Conservation (phyloP, 2,113 vertebrate genomes). For the Melanerpes formicivorus region DNA sequence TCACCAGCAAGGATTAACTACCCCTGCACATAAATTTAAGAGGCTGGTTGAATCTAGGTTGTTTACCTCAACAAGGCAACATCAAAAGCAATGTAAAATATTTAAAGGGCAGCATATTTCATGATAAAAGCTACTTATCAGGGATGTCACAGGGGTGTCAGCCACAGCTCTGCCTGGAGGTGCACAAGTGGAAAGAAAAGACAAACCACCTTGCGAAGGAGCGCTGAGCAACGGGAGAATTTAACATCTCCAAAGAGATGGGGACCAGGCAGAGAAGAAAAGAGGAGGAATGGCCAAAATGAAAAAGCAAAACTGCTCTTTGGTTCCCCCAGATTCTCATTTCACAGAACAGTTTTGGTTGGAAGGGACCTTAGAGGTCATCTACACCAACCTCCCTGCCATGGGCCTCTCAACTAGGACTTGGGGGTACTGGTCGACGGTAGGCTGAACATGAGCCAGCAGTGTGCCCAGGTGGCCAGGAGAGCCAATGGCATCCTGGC, state of each 20-base stretch:
- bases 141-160: neutral
- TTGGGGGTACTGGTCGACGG: too few relatives aligned
- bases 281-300: neutral
- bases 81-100: constrained; percentile 45
- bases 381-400: too few relatives aligned
- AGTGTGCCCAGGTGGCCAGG: too few relatives aligned
- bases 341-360: too few relatives aligned
- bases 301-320: neutral
- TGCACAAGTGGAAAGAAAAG: neutral
- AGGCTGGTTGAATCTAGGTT: constrained; percentile 29
- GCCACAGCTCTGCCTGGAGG: neutral
- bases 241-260: neutral
- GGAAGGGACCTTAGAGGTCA: too few relatives aligned
- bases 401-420: too few relatives aligned
- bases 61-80: constrained; percentile 38
- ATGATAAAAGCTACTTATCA: constrained; percentile 26
- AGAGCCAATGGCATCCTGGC: too few relatives aligned
- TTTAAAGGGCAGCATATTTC: constrained; percentile 44
- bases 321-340: neutral
- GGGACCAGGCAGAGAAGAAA: neutral
- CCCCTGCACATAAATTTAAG: constrained; percentile 4
- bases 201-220: neutral
- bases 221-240: neutral
- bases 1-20: constrained; percentile 8
- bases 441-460: too few relatives aligned